These are phyloP conservation scores for Drosophila limbata DNA, from an alignment of 2,888 invertebrate species.

Conservation along the genomic window DNA sequence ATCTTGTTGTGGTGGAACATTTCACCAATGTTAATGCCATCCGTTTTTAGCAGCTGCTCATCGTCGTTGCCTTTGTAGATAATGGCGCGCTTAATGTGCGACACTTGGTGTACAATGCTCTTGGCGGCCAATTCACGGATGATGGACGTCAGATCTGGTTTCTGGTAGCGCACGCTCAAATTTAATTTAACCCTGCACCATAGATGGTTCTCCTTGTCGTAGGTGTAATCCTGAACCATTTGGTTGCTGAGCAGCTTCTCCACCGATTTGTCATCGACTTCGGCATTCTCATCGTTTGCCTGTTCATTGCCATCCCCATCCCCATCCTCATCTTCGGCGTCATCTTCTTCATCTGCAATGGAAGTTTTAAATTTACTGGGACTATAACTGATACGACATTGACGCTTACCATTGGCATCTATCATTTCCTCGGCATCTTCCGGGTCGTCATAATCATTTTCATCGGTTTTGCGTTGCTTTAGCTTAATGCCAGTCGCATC, in stretches of 20 bases:
- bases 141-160: slow-evolving; percentile 91
- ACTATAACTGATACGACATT: neutral
- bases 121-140: slow-evolving; percentile 89
- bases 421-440: slow-evolving; percentile 87
- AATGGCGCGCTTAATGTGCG: slow-evolving; percentile 93
- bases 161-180: slow-evolving; percentile 87
- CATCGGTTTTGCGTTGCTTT: slow-evolving; percentile 87
- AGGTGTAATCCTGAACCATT: slow-evolving; percentile 88
- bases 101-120: slow-evolving; percentile 92
- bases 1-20: slow-evolving; percentile 93
- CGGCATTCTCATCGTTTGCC: slow-evolving; percentile 81
- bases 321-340: slow-evolving; percentile 54
- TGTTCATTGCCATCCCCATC: slow-evolving; percentile 68
- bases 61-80: slow-evolving; percentile 89
- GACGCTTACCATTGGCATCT: slow-evolving; percentile 77
- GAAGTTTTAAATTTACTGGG: neutral
- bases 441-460: slow-evolving; percentile 89
- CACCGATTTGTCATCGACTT: slow-evolving; percentile 65
- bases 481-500: slow-evolving; percentile 86
- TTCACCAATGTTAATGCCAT: slow-evolving; percentile 97
- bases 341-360: slow-evolving; percentile 63
- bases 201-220: slow-evolving; percentile 90
- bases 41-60: slow-evolving; percentile 93
- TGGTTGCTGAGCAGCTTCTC: slow-evolving; percentile 81
- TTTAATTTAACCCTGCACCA: slow-evolving; percentile 95